Evolutionary conservation across 2,113 vertebrate genomes (phyloP), one percentile per base, ranked within the genome.

Genomic region (Hippocampus zosterae): DNA sequence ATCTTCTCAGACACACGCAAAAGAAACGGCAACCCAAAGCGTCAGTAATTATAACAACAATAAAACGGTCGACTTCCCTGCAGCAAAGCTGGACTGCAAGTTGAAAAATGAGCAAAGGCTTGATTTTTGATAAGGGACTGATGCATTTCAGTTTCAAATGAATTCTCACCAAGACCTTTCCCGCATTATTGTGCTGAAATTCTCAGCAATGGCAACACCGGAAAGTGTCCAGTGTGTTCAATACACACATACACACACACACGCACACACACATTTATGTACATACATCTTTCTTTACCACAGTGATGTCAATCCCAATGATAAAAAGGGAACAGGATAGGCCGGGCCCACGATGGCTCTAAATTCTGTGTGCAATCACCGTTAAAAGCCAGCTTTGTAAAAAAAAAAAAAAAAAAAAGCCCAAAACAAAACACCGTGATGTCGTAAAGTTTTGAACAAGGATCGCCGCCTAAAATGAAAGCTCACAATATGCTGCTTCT

Each of bases 231-330:
- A 82, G 76, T 50, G 78, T 78, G 62, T 65, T 69, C n/a, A 6
- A 37, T 70, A 62, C 70, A 70, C 74, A 48, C 65, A 33, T 4
- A 5, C 3, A 4, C 29, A 4, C 29, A 4, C 29, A 63, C 29
- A 33, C 29, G 4, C 29, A 63, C 40, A 27, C 64, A 67, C 40
- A n/a, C 27, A 56, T 15, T 71, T 23, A 69, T 62, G n/a, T 71
- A 56, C 72, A 57, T 70, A 25, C 70, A 27, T 75, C 52, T 76
- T 82, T 74, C 77, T 75, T 86, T 85, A 84, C 80, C 89, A 91
- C 89, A 91, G 89, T 91, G 88, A 88, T 87, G 82, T 89, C 82
- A 83, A 87, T 85, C 85, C 88, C 86, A 88, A 80, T 85, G 76
- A 70, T 15, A 81, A 77, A 84, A 74, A 76, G 82, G 82, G 80